Evolutionary conservation across 2,888 invertebrate species (phyloP), one percentile per base, ranked within the genome.

Genomic region (Euzophera pinguis): DNA sequence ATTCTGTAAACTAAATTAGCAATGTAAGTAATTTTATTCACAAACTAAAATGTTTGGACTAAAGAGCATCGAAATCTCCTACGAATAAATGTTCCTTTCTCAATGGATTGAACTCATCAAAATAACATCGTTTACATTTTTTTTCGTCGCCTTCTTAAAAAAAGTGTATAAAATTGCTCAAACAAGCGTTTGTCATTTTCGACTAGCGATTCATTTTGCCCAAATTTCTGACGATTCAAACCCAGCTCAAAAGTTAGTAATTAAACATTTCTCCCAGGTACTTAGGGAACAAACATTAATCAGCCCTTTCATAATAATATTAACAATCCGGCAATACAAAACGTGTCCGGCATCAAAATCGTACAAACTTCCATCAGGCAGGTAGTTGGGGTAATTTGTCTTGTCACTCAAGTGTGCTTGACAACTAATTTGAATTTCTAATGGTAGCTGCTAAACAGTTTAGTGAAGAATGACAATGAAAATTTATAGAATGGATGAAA

Each of bases 351-450:
- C 72, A 77, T 82, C 64, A 61, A 65, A 77, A 73, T 69, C 61
- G 67, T 64, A 73, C 67, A 63, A 81, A 81, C 75, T 80, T 78
- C 79, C 77, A 83, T 79, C 78, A 78, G 65, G 69, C 70, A 69
- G 63, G 71, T 72, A 74, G 67, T 65, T 58, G 71, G 66, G 71
- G 75, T 77, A 67, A 85, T 85, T 85, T 83, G 79, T 87, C 84
- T 81, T 85, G 78, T 81, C 84, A 75, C 72, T 74, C 73, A 61
- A 72, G 59, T 64, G 71, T 70, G 74, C 75, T 75, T 80, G 71
- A 65, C 69, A 76, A 75, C 75, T 79, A 77, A 84, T 85, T 83
- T 83, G 78, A 84, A 83, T 83, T 75, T 73, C 73, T 78, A 81
- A 82, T 84, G 70, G 16, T 29, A 27, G 14, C 32, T 17, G 32